Evolutionary conservation across 2,888 invertebrate species (phyloP), one percentile per base, ranked within the genome.

Genomic region (Synergus gifuensis): DNA sequence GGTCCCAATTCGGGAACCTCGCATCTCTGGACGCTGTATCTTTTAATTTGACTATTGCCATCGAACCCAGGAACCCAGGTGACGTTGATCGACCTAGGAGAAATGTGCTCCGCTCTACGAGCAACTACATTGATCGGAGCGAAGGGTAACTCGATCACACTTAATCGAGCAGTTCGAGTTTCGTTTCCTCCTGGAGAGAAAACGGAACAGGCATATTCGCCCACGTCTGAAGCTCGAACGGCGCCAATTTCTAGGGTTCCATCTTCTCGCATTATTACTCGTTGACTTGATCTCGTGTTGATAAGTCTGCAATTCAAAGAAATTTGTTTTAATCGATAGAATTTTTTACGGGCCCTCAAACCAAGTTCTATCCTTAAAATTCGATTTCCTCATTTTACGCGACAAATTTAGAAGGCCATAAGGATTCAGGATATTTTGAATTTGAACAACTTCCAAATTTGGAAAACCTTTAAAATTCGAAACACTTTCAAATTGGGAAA

Each of bases 51-150:
- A 89, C 98, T 98, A 92, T 99, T 99, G 78, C 99, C 99, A 93
- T 99, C 98, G 92, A 99, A 99, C 44, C 98, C 98, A 0, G 98
- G 97, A 14, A 96, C 96, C 99, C 99, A 99, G 28, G 96, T 96
- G 4, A 99, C 95, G 89, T 98, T 97, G 83, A 99, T 97, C 44
- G 97, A 96, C 90, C 95, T 95, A 81, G 95, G 95, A 2, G 94
- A 94, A 16, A 95, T 94, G 7, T 94, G 93, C 76, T 96, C 95
- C 1, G 96, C 90, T 84, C 96, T 93, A 79, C 93, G 93, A 0
- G 98, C 98, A 85, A 95, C 94, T 0, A 98, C 97, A 89, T 97
- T 97, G 67, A 96, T 96, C 0, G 99, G 99, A 42, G 98, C 96
- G 90, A 97, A 98, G 0, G 99, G 99, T 85, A 99, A 93, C 92